Evolutionary conservation across 2,797 vertebrate genomes (phyloP).

Genomic region (Ctenochaetus hawaiiensis): DNA sequence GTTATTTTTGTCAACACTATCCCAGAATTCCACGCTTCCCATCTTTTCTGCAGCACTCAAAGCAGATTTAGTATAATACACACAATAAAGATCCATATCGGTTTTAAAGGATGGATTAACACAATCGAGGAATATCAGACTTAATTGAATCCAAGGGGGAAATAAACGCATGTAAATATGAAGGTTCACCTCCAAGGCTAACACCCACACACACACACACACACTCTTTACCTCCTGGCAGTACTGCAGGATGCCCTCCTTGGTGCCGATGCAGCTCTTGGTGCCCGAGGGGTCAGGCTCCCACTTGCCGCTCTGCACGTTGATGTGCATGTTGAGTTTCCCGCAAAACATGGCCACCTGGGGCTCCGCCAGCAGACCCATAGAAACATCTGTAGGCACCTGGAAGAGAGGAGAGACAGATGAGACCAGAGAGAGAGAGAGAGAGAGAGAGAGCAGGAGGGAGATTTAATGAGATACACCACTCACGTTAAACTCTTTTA

Average conservation of each 20-base stretch:
- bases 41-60: background rate
- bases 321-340: conserved; percentile 98
- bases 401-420: conserved; percentile 51
- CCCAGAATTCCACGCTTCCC: background rate
- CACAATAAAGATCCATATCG: conserved; percentile 23
- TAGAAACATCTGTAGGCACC: conserved; percentile 85
- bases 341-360: conserved; percentile 98
- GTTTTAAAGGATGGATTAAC: conserved; percentile 19
- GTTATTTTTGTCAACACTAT: background rate
- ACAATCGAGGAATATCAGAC: background rate
- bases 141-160: conserved; percentile 16
- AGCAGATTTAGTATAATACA: background rate
- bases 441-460: background rate
- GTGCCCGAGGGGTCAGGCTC: conserved; percentile 92
- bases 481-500: conserved; percentile 41
- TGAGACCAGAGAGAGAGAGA: background rate
- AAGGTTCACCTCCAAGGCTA: background rate
- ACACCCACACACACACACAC: background rate
- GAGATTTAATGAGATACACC: conserved; percentile 55
- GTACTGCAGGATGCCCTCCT: conserved; percentile 96
- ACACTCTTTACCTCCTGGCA: conserved; percentile 90
- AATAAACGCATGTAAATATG: background rate
- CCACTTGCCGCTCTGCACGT: conserved; percentile 98
- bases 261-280: conserved; percentile 93
- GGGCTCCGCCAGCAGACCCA: conserved; percentile 91